Conservation (phyloP, 2,888 invertebrate genomes). For the Hyposoter dolosus region DNA sequence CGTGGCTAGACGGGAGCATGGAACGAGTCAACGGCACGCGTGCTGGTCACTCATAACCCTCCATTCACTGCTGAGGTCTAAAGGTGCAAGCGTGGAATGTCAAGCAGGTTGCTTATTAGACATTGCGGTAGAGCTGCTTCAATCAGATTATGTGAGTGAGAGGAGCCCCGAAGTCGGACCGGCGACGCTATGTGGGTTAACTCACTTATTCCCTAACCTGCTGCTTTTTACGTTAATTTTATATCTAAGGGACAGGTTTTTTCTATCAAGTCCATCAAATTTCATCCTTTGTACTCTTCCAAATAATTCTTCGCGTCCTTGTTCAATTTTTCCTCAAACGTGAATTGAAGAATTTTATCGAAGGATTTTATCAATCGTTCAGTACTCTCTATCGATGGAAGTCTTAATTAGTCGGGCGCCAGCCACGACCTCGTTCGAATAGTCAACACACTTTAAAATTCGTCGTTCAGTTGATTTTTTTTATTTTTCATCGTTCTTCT, state of each 20-base stretch:
- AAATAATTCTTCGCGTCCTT: slow-evolving; percentile 44
- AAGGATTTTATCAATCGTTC: slow-evolving; percentile 35
- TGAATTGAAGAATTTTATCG: slow-evolving; percentile 40
- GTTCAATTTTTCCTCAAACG: slow-evolving; percentile 32
- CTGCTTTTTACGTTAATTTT: slow-evolving; percentile 15
- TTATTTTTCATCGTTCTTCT: not conserved
- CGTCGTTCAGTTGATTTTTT: not conserved
- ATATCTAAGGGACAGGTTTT: slow-evolving; percentile 37
- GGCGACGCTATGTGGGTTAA: slow-evolving; percentile 21
- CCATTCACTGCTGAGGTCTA: not conserved
- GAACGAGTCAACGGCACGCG: slow-evolving; percentile 71
- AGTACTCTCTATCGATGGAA: not conserved
- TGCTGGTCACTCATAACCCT: slow-evolving; percentile 60
- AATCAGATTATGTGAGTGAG: slow-evolving; percentile 78
- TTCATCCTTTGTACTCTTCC: slow-evolving; percentile 18
- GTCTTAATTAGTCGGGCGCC: slow-evolving; percentile 33
- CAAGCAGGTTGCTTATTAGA: slow-evolving; percentile 79
- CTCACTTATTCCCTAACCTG: slow-evolving; percentile 35
- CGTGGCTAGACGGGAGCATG: not conserved
- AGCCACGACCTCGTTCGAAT: slow-evolving; percentile 18
- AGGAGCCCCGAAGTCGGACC: slow-evolving; percentile 65
- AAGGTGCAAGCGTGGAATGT: slow-evolving; percentile 78
- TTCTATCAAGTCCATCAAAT: slow-evolving; percentile 22
- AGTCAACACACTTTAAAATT: not conserved
- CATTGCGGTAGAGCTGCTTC: slow-evolving; percentile 74